Conservation (phyloP, 23 tunicate species). For the Diplosoma virens region DNA sequence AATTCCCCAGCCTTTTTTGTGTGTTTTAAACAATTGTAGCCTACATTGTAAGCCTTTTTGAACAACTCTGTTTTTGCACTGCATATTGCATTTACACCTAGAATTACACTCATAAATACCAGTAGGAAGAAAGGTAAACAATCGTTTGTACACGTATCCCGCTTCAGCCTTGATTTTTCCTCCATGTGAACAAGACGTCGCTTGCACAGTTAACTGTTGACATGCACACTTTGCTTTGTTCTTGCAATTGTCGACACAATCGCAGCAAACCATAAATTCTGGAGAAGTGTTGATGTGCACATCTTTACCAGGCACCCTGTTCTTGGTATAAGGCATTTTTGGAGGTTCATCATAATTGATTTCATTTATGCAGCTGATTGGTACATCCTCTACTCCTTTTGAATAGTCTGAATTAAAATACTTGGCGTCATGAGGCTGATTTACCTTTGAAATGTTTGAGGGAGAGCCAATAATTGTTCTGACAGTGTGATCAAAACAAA, state of each 20-base stretch:
- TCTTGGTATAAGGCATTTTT: conserved; percentile 65
- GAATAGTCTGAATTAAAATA: conserved; percentile 55
- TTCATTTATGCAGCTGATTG: conserved; percentile 77
- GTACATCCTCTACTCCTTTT: conserved; percentile 70
- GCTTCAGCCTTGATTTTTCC: conserved; percentile 56
- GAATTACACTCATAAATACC: conserved; percentile 90
- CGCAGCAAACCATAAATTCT: conserved; percentile 85
- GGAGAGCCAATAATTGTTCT: conserved; percentile 26
- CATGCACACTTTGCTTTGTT: conserved; percentile 89
- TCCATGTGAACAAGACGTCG: conserved; percentile 75
- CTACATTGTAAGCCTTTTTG: conserved; percentile 86
- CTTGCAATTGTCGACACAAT: conserved; percentile 91
- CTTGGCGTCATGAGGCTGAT: conserved; percentile 53
- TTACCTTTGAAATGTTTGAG: conserved; percentile 4
- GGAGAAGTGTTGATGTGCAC: conserved; percentile 68
- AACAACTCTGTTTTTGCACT: conserved; percentile 81
- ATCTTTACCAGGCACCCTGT: conserved; percentile 56
- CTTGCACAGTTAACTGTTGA: conserved; percentile 87
- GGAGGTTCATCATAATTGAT: conserved; percentile 65
- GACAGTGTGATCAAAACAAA: conserved; percentile 72
- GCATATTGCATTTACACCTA: conserved; percentile 78
- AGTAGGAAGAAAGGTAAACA: conserved; percentile 64
- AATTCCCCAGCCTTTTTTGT: conserved; percentile 98
- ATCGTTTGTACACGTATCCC: conserved; percentile 63
- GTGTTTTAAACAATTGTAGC: conserved; percentile 92